Percentiles rank a stretch among this genome's conserved stretches.
These are phyloP conservation scores for Drosophila kokeensis DNA, from an alignment of 2,888 invertebrate species.

Conservation along the genomic window DNA sequence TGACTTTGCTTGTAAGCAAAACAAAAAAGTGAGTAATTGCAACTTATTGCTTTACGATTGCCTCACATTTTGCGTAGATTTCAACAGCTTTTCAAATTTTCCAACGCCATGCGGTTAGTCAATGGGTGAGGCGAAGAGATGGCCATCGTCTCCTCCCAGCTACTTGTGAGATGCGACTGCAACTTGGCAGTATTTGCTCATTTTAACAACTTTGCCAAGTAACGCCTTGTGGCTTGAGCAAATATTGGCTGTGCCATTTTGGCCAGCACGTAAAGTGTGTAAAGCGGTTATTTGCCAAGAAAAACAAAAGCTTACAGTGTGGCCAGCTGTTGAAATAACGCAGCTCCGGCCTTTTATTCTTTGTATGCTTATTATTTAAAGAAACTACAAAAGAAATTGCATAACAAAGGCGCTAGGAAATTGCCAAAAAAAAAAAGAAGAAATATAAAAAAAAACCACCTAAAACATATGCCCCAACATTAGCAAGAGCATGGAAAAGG, in stretches of 20 bases:
- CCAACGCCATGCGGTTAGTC: conserved; percentile 31
- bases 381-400: conserved; percentile 50
- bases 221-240: conserved; percentile 32
- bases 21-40: conserved; percentile 17
- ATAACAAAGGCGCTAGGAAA: conserved; percentile 66
- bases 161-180: conserved; percentile 46
- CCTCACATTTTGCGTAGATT: conserved; percentile 54
- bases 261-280: conserved; percentile 62
- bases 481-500: conserved; percentile 45
- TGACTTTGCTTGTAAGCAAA: conserved; percentile 31
- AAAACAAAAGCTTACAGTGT: conserved; percentile 42
- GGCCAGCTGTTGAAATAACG: conserved; percentile 45
- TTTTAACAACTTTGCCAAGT: conserved; percentile 28
- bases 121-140: background rate
- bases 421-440: conserved; percentile 50
- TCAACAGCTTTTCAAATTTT: conserved; percentile 34
- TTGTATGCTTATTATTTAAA: conserved; percentile 25
- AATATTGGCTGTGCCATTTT: conserved; percentile 61
- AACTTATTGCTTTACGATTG: conserved; percentile 40
- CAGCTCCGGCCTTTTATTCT: conserved; percentile 43
- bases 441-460: conserved; percentile 24
- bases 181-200: conserved; percentile 35
- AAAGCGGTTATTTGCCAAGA: conserved; percentile 55
- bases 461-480: conserved; percentile 44
- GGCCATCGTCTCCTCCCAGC: conserved; percentile 1